These are phyloP conservation scores for Andrena flavipes DNA, from an alignment of 2,888 invertebrate species.

Conservation along the genomic window DNA sequence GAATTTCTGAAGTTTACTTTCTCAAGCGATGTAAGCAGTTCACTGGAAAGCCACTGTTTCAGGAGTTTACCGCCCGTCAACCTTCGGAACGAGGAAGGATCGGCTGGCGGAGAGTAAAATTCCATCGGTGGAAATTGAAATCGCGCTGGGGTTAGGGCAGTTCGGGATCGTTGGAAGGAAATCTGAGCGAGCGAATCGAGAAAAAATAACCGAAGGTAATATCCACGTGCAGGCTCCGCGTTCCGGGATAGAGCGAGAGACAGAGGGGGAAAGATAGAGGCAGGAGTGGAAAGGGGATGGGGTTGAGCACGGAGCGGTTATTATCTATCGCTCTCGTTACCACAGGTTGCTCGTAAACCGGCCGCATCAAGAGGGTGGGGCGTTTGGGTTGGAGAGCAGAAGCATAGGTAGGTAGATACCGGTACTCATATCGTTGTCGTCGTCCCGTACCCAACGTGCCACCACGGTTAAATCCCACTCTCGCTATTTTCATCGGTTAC, in stretches of 20 bases:
- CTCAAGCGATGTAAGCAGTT: neutral
- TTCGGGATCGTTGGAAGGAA: constrained; percentile 15
- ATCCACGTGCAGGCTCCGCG: constrained; percentile 28
- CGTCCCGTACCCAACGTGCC: constrained; percentile 70
- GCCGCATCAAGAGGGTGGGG: constrained; percentile 82
- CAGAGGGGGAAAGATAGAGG: constrained; percentile 41
- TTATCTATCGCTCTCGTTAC: constrained; percentile 85
- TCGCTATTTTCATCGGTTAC: constrained; percentile 68
- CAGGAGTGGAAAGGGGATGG: constrained; percentile 60
- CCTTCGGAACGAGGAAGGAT: neutral
- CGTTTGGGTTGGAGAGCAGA: constrained; percentile 75
- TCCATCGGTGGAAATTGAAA: constrained; percentile 5
- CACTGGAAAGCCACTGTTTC: neutral
- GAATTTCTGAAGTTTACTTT: neutral
- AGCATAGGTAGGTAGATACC: constrained; percentile 79
- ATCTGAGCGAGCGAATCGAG: constrained; percentile 29
- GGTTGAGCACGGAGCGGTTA: constrained; percentile 83
- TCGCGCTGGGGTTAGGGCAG: neutral
- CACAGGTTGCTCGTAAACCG: constrained; percentile 85
- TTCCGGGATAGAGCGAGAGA: constrained; percentile 20
- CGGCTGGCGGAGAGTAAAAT: neutral
- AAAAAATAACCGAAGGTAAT: constrained; percentile 48
- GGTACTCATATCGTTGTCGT: constrained; percentile 77
- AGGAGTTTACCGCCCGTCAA: neutral
- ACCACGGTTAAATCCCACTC: constrained; percentile 47